phyloP scores from a whole-genome alignment of 2,113 vertebrate genomes.

The Herpailurus yagouaroundi region DNA sequence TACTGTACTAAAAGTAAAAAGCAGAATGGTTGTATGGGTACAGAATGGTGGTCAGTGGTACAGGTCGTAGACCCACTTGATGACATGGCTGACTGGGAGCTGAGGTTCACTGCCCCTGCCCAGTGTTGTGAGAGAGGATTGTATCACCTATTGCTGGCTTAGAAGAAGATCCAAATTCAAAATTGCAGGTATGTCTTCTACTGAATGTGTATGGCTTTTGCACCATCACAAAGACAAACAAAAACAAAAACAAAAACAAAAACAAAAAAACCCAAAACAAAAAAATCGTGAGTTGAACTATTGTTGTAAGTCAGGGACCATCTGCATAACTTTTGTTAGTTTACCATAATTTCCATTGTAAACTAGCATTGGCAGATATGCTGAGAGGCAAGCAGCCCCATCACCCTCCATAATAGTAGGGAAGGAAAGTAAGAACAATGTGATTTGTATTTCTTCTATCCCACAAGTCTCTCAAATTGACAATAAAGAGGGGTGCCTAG shows the following conservation, averaged over 20 bases:
- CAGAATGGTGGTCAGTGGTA: neutral
- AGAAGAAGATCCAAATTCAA: neutral
- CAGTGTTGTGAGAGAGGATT: neutral
- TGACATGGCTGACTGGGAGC: neutral
- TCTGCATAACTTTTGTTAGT: neutral
- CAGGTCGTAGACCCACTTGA: neutral
- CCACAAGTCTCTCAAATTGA: constrained; percentile 2
- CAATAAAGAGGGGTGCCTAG: neutral
- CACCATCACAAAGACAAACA: neutral
- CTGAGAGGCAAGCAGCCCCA: neutral
- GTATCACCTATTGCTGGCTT: neutral
- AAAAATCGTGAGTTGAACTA: neutral
- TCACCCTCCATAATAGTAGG: neutral
- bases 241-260: too few relatives aligned
- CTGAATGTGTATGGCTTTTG: neutral
- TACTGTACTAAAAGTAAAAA: neutral
- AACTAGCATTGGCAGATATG: neutral
- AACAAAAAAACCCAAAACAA: too few relatives aligned
- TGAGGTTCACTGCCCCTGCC: neutral
- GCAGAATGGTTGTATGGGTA: neutral
- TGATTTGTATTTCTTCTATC: neutral
- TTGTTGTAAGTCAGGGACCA: neutral
- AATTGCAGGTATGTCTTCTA: neutral
- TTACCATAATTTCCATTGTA: neutral
- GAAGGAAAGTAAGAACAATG: neutral